Evolutionary conservation across 2,888 invertebrate genomes (phyloP), one percentile per base, ranked within the genome.

Genomic region (Tuberolachnus salignus): DNA sequence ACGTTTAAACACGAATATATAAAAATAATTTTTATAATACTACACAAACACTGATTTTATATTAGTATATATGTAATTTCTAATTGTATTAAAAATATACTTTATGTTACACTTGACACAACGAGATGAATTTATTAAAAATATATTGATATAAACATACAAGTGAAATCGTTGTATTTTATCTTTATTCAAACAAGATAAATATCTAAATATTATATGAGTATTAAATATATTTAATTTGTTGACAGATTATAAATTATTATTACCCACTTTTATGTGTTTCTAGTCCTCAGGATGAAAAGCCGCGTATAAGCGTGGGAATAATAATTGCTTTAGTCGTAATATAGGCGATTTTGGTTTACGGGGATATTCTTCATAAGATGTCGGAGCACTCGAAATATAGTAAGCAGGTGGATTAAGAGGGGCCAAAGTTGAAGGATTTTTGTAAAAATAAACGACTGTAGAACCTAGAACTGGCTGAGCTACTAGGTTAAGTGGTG

Each of bases 251-350:
- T 21, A 51, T 16, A 34, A 1, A 34, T 42, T 61, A 42, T 11
- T n/a, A 61, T 61, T 46, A 13, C 26, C 19, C n/a, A 61, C 34
- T n/a, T 61, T 1, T 10, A 0, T n/a, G 26, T 3, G 26, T 26
- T 14, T 10, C 19, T 46, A 57, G 6, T 78, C 69, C 1, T 78
- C 78, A 11, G 78, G 57, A 51, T 78, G 78, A 51, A 78, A 69
- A 34, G 78, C 78, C 9, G 78, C 78, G n/a, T 69, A 78, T 11
- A 78, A n/a, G n/a, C 78, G 66, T 13, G 78, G 78, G n/a, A 78
- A 78, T 13, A 78, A 49, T 23, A 78, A 59, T 16, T 78, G 78
- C 59, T 78, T 78, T 16, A 78, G 51, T 21, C 78, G 78, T 26
- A 61, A 19, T 1, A 69, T 51, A 0, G 78, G 78, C 11, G 78